A percentile compares a stretch with the other conserved stretches of the same genome.
Evolutionary conservation across 1,140 invertebrate species (phyloP).

Genomic region (Coptotermes formosanus): DNA sequence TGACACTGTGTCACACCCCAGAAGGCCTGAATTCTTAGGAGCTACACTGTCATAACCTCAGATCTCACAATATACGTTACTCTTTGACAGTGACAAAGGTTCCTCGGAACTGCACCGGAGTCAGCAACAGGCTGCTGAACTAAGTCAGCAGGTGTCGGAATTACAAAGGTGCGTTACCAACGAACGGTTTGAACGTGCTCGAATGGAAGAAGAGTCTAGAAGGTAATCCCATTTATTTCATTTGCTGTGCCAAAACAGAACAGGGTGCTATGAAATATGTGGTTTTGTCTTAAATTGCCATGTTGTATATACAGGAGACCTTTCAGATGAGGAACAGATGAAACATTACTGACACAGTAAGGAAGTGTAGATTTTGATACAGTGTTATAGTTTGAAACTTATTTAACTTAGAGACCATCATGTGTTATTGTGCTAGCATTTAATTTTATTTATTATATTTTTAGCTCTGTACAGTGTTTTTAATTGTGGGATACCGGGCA

Average conservation of each 20-base stretch:
- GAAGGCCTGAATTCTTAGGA: background rate
- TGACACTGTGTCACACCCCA: background rate
- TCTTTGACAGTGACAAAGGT: conserved; percentile 11
- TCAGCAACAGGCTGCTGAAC: conserved; percentile 55
- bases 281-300: no score
- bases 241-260: background rate
- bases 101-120: conserved; percentile 51
- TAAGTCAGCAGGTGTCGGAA: conserved; percentile 53
- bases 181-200: conserved; percentile 48
- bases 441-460: no score
- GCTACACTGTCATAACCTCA: background rate
- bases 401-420: no score
- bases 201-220: conserved; percentile 17
- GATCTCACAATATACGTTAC: background rate
- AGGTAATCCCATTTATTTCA: background rate
- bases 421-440: no score
- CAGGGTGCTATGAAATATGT: background rate
- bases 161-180: conserved; percentile 56
- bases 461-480: no score
- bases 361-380: no score
- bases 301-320: no score
- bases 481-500: no score
- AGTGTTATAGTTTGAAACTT: no score
- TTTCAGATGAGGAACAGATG: no score
- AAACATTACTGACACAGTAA: no score